Conservation (phyloP, 2,888 invertebrate genomes). For the Pterobdella sp. region DNA sequence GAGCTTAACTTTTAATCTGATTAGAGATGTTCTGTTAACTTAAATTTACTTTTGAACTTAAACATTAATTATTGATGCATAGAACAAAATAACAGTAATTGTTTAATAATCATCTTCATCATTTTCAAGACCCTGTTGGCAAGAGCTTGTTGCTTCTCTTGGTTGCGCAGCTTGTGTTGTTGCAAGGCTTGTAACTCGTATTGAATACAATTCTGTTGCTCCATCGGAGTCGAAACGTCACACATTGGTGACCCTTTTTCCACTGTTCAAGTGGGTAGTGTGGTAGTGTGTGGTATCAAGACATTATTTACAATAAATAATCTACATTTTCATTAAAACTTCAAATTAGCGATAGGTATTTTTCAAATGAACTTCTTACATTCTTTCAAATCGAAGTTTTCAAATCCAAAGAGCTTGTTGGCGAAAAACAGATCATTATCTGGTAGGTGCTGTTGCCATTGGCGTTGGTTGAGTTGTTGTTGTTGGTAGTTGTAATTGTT, state of each 20-base stretch:
- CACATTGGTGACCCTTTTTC: background rate
- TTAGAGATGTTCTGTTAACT: too few species aligned
- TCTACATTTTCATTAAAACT: too few species aligned
- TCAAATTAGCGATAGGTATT: too few species aligned
- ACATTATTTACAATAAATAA: too few species aligned
- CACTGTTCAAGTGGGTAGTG: background rate
- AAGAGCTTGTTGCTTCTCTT: background rate
- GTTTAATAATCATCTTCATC: background rate
- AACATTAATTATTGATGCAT: too few species aligned
- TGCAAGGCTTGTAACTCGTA: background rate
- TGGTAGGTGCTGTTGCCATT: background rate
- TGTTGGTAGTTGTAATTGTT: background rate
- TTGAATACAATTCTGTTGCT: background rate
- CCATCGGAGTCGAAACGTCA: background rate
- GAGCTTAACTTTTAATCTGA: too few species aligned
- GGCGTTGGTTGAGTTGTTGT: background rate
- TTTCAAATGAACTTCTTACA: too few species aligned
- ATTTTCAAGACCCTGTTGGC: background rate
- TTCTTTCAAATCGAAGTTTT: background rate
- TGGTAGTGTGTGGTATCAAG: background rate
- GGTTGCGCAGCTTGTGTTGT: background rate
- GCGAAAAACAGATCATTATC: background rate
- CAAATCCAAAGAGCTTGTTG: background rate
- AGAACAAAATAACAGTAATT: too few species aligned
- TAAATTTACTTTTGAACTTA: too few species aligned